phyloP scores from a whole-genome alignment of 2,113 vertebrate species.

The Sterna hirundo region DNA sequence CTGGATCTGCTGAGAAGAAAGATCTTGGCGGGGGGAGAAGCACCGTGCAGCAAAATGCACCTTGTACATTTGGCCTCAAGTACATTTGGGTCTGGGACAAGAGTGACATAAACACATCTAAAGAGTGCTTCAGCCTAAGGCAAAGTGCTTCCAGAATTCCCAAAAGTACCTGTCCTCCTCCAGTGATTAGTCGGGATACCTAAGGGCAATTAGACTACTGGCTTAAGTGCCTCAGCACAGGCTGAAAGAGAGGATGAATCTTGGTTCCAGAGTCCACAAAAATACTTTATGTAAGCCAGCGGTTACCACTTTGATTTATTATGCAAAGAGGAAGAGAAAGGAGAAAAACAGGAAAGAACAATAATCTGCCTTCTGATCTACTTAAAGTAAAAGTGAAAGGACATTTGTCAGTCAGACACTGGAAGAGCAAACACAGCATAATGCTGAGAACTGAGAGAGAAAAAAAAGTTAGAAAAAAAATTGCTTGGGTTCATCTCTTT shows the following conservation, averaged over 20 bases:
- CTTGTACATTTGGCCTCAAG: rapidly evolving
- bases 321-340: not conserved
- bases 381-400: slow-evolving; percentile 22
- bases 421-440: not conserved
- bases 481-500: not conserved
- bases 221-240: not conserved
- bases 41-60: not conserved
- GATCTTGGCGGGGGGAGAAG: not conserved
- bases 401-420: not conserved
- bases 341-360: not conserved
- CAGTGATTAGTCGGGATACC: not conserved
- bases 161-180: not conserved
- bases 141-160: not conserved
- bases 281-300: not conserved
- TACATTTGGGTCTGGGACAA: not conserved
- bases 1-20: not conserved
- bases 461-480: not conserved
- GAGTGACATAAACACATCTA: not conserved
- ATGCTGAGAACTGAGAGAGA: not conserved
- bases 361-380: not conserved
- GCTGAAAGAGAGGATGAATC: not conserved
- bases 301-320: not conserved
- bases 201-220: not conserved
- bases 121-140: not conserved
- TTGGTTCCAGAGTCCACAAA: not conserved